Base-by-base conservation (phyloP, 2,113 vertebrate genomes). In the Stigmatopora nigra region DNA sequence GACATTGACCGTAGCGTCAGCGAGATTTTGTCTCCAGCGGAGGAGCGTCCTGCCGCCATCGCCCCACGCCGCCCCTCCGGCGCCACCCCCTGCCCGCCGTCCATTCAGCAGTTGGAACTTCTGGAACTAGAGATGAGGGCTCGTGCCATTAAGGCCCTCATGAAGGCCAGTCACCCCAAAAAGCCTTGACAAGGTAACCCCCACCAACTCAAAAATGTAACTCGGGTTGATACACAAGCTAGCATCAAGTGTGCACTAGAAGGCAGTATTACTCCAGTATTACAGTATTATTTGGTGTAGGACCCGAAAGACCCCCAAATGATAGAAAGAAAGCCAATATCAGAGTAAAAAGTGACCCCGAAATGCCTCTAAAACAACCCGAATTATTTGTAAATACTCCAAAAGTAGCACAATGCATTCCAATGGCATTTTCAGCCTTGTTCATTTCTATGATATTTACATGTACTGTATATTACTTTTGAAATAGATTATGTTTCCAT, bases 101-200 rank as follows among this genome's bases (percentile, higher is more conserved):
- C 96, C 1, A 90, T 94, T 35, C 95, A 97, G 72, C 97, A 99
- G 70, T 89, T 98, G 82, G 96, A 97, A 73, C 92, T 99, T 6
- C 90, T 99, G 41, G 97, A 99, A 83, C 80, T 99, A 0, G 97
- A 99, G 75, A 99, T 99, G 97, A 93, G 97, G 68, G 96, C 96
- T 0, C 88, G 96, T 67, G 97, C 97, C 51, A 99, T 99, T 77
- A 99, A 99, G 78, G 97, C 96, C 31, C 86, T 99, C 3, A 99
- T 99, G 97, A 99, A 98, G 84, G 97, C 97, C 68, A 91, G 92
- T 10, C 92, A 95, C 64, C 82, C 86, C 13, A 61, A 61, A 22
- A 19, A 7, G 13, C 11, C 59, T 15, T 61, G 45, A 13, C 44
- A 6, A 44, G n/a, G 13, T 61, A 36, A 46, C 25, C 25, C 25